Base-by-base conservation (phyloP, 2,113 vertebrate species). In the Trinectes maculatus region DNA sequence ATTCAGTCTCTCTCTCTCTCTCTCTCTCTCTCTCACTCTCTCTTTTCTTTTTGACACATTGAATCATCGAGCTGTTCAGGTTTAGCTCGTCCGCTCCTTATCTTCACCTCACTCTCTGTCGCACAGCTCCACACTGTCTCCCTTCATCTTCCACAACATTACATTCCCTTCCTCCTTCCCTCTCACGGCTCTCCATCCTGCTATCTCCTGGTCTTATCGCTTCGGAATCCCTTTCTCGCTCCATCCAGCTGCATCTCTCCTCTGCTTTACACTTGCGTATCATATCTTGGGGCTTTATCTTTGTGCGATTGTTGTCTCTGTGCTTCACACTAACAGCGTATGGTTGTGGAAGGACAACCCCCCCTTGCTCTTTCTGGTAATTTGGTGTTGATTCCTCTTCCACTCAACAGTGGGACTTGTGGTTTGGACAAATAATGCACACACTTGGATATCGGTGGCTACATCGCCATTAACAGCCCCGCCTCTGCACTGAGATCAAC, bases 381-480 rank as follows among this genome's bases (percentile, higher is more conserved):
- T 56, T 67, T 48, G 21, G 37, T 69, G 73, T 40, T 56, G 66
- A 83, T 71, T 71, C 43, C 33, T 40, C 46, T 55, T 49, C 54
- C n/a, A n/a, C n/a, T 74, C 74, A 63, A 71, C 67, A 71, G 40
- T 19, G 39, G 47, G 31, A 57, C 57, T 76, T 61, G 72, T 62
- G 81, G 55, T 71, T 51, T 22, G 36, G 29, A 25, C 0, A 1
- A 70, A 80, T 49, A 63, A 76, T 53, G 56, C 54, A 74, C 71
- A 63, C 51, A 42, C 33, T 72, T 64, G 48, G 47, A 36, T 28
- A 60, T 57, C 58, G 49, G 58, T 63, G 67, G 55, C 29, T 61
- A 48, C 51, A 62, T 58, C 10, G 42, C 71, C 71, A 82, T 77
- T 78, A 74, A 71, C 25, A 40, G 66, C 57, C 56, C n/a, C 42